A percentile compares a stretch with the other conserved stretches of the same genome.
phyloP scores from a whole-genome alignment of 1,140 invertebrate species.

The Lordiphosa clarofinis region DNA sequence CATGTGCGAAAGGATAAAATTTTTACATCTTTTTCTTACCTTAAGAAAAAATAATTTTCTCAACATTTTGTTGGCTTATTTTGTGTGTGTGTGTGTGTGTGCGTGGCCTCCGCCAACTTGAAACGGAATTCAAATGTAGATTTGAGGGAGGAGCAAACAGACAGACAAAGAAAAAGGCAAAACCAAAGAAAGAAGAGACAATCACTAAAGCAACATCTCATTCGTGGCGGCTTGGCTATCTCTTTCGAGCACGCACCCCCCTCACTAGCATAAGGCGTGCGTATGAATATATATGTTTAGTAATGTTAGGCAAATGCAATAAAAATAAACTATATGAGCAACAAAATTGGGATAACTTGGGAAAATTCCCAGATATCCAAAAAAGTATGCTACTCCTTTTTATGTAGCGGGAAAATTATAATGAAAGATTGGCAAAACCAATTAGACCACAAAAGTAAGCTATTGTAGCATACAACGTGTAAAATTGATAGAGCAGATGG shows the following conservation, averaged over 20 bases:
- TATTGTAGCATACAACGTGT: too few species aligned
- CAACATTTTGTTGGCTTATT: constrained; percentile 18
- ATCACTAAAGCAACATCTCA: constrained; percentile 15
- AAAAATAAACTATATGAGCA: constrained; percentile 4
- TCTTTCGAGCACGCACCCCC: background rate
- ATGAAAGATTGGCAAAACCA: too few species aligned
- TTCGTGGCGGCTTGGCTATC: background rate
- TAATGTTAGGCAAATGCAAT: background rate
- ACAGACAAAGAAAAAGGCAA: constrained; percentile 9
- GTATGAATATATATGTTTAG: constrained; percentile 3
- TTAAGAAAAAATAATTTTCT: constrained; percentile 45
- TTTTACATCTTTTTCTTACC: constrained; percentile 15
- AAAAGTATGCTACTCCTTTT: too few species aligned
- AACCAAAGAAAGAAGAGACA: constrained; percentile 7
- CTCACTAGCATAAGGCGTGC: constrained; percentile 10
- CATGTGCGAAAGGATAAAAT: constrained; percentile 6
- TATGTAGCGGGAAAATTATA: too few species aligned
- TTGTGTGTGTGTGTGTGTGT: too few species aligned
- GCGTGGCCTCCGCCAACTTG: constrained; percentile 21
- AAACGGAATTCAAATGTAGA: constrained; percentile 16
- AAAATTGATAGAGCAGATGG: too few species aligned
- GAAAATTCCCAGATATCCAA: constrained; percentile 1
- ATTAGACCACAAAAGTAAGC: too few species aligned
- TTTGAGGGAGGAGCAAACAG: constrained; percentile 8
- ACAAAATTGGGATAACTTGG: background rate